These are phyloP conservation scores for Erithacus rubecula DNA, from an alignment of 2,797 vertebrate species.

Conservation along the genomic window DNA sequence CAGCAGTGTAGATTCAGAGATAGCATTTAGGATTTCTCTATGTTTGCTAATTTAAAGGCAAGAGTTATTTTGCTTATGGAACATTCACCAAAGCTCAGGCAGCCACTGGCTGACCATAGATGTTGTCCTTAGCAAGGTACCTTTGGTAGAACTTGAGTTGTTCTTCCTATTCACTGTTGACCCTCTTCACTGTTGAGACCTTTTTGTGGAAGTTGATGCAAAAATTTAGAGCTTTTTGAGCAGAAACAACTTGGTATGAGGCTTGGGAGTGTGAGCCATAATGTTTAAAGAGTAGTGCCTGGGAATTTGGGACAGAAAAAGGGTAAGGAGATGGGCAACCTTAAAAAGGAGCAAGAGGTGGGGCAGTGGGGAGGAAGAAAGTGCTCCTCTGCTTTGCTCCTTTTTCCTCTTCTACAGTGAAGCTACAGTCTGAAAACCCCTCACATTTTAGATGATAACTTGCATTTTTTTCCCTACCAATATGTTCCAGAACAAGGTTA, in stretches of 20 bases:
- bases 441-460: background rate
- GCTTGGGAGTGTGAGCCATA: background rate
- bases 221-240: background rate
- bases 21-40: background rate
- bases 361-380: background rate
- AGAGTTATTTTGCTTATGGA: background rate
- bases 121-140: background rate
- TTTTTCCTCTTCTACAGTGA: background rate
- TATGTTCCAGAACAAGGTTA: background rate
- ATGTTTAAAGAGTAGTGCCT: background rate
- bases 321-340: background rate
- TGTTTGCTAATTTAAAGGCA: background rate
- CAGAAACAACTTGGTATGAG: background rate
- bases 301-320: background rate
- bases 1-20: background rate
- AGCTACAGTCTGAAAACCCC: background rate
- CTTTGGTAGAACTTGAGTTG: background rate
- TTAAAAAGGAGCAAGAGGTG: background rate
- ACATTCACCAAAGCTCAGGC: background rate
- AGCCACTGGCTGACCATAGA: background rate
- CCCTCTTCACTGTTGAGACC: background rate
- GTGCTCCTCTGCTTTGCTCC: background rate
- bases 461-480: background rate
- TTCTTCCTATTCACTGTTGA: background rate
- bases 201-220: background rate